Evolutionary conservation across 2,797 vertebrate genomes (phyloP).

Genomic region (Cyclura pinguis): DNA sequence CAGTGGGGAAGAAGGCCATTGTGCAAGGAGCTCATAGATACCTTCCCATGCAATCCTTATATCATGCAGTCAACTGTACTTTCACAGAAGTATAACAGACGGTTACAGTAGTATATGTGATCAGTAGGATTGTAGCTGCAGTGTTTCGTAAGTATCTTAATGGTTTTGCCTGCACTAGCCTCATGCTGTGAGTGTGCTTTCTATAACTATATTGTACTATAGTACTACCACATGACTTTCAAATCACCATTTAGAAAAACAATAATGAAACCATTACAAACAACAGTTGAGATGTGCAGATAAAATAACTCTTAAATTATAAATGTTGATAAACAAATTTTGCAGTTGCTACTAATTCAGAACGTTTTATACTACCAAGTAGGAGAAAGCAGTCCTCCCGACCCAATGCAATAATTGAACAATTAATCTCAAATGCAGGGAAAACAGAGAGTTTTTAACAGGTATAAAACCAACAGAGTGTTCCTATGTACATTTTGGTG

Average conservation of each 20-base stretch:
- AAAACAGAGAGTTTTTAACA: neutral
- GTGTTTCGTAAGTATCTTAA: neutral
- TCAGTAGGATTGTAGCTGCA: no score
- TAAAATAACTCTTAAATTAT: neutral
- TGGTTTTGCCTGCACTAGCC: neutral
- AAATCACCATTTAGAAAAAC: neutral
- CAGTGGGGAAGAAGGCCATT: no score
- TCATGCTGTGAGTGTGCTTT: neutral
- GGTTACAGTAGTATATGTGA: no score
- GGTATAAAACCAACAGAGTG: neutral
- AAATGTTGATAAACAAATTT: neutral
- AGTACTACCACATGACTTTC: neutral
- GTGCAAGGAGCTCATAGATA: no score
- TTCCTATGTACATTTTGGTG: neutral
- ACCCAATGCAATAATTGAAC: neutral
- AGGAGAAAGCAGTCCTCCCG: neutral
- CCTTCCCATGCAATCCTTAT: no score
- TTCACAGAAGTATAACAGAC: no score
- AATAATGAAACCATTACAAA: neutral
- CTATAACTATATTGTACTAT: neutral
- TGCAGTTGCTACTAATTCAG: slow-evolving; percentile 5
- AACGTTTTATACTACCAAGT: neutral
- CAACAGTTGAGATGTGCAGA: neutral
- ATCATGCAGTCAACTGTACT: no score
- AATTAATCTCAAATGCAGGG: neutral